These are phyloP conservation scores for Chromis chromis DNA, from an alignment of 2,797 vertebrate genomes.

Conservation along the genomic window DNA sequence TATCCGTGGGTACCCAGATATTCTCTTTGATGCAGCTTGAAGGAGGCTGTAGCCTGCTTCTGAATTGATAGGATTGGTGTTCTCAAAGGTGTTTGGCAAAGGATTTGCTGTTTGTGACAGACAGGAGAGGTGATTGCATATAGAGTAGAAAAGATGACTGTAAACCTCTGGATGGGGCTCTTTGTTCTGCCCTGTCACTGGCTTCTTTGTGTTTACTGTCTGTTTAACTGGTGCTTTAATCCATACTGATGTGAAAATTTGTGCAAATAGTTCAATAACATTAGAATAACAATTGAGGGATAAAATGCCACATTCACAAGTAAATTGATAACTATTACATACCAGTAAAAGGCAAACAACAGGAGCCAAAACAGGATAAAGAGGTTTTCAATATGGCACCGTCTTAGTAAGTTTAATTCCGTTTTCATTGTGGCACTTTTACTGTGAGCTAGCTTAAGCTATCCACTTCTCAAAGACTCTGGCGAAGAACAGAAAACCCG, in stretches of 20 bases:
- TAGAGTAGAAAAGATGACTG: constrained; percentile 23
- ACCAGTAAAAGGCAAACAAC: neutral
- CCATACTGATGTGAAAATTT: constrained; percentile 3
- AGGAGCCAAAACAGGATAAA: constrained; percentile 22
- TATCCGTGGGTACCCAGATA: constrained; percentile 20
- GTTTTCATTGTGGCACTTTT: constrained; percentile 23
- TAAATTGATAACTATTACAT: neutral
- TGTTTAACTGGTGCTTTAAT: constrained; percentile 21
- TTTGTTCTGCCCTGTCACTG: constrained; percentile 40
- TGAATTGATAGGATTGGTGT: constrained; percentile 48
- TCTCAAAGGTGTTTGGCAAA: constrained; percentile 36
- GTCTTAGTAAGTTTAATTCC: constrained; percentile 24
- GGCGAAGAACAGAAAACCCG: neutral
- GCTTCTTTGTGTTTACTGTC: constrained; percentile 23
- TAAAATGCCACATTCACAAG: constrained; percentile 5
- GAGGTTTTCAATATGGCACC: constrained; percentile 1
- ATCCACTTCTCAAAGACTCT: constrained; percentile 17
- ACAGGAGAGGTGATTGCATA: constrained; percentile 36
- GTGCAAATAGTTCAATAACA: neutral
- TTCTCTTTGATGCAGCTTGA: constrained; percentile 51
- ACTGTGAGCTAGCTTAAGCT: constrained; percentile 11
- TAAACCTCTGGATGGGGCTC: constrained; percentile 31
- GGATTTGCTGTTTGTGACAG: constrained; percentile 47
- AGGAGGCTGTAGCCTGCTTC: constrained; percentile 33
- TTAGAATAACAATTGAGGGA: constrained; percentile 29